These are phyloP conservation scores for Aptenodytes patagonicus DNA, from an alignment of 2,113 vertebrate genomes.

Conservation along the genomic window DNA sequence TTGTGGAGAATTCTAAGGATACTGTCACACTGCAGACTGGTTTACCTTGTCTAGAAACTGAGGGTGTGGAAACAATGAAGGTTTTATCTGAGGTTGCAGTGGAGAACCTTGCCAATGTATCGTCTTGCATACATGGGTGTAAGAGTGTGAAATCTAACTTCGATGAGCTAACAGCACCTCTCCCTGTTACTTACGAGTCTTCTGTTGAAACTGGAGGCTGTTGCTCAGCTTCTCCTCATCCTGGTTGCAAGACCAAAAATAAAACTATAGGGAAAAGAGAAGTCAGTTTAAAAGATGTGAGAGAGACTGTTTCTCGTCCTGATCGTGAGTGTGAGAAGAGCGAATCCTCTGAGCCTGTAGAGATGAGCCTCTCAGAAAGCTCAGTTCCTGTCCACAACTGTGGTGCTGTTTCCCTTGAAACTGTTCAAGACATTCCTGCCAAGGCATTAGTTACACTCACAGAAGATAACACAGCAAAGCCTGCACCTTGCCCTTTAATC, in stretches of 20 bases:
- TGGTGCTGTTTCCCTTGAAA: not conserved
- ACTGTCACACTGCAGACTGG: not conserved
- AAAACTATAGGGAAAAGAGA: not conserved
- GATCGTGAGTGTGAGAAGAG: not conserved
- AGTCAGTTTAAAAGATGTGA: not conserved
- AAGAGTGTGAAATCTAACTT: not conserved
- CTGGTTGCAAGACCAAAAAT: not conserved
- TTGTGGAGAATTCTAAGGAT: not conserved
- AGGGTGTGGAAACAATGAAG: not conserved
- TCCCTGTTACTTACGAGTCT: not conserved
- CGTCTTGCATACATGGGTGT: not conserved
- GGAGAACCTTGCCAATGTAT: not conserved
- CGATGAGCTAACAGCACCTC: not conserved
- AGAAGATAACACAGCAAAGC: not conserved
- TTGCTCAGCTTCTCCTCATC: not conserved
- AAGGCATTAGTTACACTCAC: not conserved
- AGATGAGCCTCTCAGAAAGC: not conserved
- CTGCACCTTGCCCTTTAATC: not conserved
- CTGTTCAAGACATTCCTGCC: not conserved
- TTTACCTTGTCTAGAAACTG: not conserved
- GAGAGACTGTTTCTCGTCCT: not conserved
- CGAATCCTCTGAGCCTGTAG: not conserved
- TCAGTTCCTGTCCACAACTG: not conserved
- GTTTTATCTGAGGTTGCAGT: not conserved
- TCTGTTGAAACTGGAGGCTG: not conserved